A percentile compares a stretch with the other conserved stretches of the same genome.
These are phyloP conservation scores for Scaeva pyrastri DNA, from an alignment of 2,888 invertebrate species.

Conservation along the genomic window DNA sequence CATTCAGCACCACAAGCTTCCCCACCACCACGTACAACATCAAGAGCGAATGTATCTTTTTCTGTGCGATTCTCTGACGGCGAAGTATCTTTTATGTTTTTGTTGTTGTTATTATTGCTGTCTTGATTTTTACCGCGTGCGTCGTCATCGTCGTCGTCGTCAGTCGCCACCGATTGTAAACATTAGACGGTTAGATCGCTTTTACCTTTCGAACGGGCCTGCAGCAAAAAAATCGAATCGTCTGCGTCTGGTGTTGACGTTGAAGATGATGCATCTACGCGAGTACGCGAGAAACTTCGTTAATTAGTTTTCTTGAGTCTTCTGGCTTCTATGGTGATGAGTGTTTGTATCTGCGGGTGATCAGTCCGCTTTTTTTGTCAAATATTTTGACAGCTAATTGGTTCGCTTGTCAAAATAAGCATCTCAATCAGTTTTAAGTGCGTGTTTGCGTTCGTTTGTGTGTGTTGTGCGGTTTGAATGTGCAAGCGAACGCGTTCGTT, in stretches of 20 bases:
- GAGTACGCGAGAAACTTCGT: constrained; percentile 22
- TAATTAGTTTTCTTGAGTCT: constrained; percentile 49
- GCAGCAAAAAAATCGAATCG: constrained; percentile 53
- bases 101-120: constrained; percentile 19
- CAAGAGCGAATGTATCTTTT: constrained; percentile 45
- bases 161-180: constrained; percentile 49
- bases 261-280: constrained; percentile 13
- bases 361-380: background rate
- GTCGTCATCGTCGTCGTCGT: background rate
- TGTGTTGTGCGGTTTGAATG: constrained; percentile 20
- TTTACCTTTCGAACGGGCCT: constrained; percentile 64
- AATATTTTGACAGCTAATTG: constrained; percentile 61
- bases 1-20: background rate
- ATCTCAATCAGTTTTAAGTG: constrained; percentile 52
- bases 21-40: constrained; percentile 1
- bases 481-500: constrained; percentile 30
- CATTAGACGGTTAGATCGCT: constrained; percentile 67
- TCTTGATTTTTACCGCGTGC: constrained; percentile 58
- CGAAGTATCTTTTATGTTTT: constrained; percentile 9
- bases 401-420: constrained; percentile 28
- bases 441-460: background rate
- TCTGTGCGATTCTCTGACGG: constrained; percentile 33
- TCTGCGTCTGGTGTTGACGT: constrained; percentile 23
- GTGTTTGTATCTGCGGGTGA: constrained; percentile 13
- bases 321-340: constrained; percentile 14